Conservation (phyloP, 2,888 invertebrate species). For the Buathra laborator region DNA sequence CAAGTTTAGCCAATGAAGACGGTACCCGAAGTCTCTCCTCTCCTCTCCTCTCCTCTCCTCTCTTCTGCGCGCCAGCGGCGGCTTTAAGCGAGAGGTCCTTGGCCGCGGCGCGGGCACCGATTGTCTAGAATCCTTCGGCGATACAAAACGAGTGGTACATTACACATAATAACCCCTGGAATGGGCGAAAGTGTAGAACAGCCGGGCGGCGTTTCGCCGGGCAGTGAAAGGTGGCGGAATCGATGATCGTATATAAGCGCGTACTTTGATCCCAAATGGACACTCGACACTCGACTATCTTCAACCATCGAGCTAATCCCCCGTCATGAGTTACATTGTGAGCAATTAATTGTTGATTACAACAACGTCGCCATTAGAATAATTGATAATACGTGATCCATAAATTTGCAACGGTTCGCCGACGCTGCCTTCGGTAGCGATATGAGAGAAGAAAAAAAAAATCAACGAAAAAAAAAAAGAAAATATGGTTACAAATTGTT, state of each 20-base stretch:
- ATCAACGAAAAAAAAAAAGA: background rate
- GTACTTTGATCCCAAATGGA: constrained; percentile 71
- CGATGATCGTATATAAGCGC: constrained; percentile 82
- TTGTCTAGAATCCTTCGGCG: constrained; percentile 37
- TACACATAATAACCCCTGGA: constrained; percentile 70
- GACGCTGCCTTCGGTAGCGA: too few species aligned
- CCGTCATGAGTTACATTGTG: constrained; percentile 64
- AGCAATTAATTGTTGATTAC: constrained; percentile 33
- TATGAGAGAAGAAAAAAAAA: background rate
- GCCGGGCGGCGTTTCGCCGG: constrained; percentile 44
- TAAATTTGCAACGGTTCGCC: background rate
- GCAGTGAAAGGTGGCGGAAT: constrained; percentile 83
- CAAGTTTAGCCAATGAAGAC: background rate
- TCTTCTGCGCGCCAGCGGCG: too few species aligned
- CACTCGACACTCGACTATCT: constrained; percentile 77
- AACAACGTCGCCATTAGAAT: background rate
- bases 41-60: background rate
- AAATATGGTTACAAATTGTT: background rate
- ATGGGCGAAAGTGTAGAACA: constrained; percentile 75
- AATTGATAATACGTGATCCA: background rate
- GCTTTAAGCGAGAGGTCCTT: constrained; percentile 45
- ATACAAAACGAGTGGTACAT: constrained; percentile 1
- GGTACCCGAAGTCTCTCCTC: background rate
- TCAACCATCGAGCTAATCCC: constrained; percentile 22
- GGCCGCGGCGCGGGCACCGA: constrained; percentile 22